Percentiles rank a stretch among this genome's conserved stretches.
Conservation (phyloP, 2,797 vertebrate genomes). For the Kryptolebias ocellatus region DNA sequence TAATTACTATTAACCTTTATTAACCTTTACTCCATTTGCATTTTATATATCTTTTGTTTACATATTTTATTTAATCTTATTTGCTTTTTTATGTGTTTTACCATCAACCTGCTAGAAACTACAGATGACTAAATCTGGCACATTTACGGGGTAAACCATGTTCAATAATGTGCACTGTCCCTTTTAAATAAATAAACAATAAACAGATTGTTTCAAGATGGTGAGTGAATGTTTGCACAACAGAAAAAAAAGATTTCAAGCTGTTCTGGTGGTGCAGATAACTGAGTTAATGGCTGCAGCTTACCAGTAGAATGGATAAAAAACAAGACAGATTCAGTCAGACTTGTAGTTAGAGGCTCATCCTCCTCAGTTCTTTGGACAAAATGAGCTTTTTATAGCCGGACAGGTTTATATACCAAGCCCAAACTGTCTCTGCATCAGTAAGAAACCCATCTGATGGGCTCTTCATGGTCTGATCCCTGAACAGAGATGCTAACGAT, state of each 20-base stretch:
- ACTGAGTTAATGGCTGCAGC: neutral
- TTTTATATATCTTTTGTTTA: too few species aligned
- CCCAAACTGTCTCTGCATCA: conserved; percentile 6
- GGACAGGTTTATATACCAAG: neutral
- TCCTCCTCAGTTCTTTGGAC: conserved; percentile 35
- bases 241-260: neutral
- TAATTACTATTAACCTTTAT: too few species aligned
- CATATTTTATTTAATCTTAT: too few species aligned
- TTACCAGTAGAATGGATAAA: neutral
- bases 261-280: neutral
- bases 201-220: too few species aligned
- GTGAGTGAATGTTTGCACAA: too few species aligned
- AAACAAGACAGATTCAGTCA: conserved; percentile 9
- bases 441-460: conserved; percentile 13
- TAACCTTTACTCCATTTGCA: too few species aligned
- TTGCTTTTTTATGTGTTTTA: too few species aligned
- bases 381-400: conserved; percentile 17
- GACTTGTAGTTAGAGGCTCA: neutral
- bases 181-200: too few species aligned
- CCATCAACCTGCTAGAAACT: too few species aligned
- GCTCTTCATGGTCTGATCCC: conserved; percentile 18
- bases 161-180: too few species aligned
- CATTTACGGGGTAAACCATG: too few species aligned
- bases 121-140: too few species aligned
- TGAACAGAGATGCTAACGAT: conserved; percentile 8